Evolutionary conservation across 2,797 vertebrate species (phyloP), one percentile per base, ranked within the genome.

Genomic region (Diceros bicornis): DNA sequence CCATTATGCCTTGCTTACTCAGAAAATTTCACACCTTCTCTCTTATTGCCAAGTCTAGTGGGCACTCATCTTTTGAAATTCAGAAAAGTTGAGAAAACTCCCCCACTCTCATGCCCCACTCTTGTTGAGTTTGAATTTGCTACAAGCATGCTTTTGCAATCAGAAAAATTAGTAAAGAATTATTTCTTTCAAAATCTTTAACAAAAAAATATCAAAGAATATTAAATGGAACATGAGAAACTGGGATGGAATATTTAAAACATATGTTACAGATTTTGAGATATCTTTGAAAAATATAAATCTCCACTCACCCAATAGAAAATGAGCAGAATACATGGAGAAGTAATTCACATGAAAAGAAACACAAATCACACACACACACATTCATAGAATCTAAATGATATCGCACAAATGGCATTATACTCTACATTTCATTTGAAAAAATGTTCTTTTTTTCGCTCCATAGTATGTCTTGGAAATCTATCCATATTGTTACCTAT

Each of bases 221-320:
- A 61, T 89, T 74, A 96, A 84, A 74, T 89, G 34, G 52, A 18
- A 50, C n/a, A 25, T 52, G 44, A 79, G 72, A 91, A 89, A 91
- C 32, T 72, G 21, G 7, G 62, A 57, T 62, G 52, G 89, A 79
- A 95, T 79, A 81, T 64, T 84, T n/a, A 57, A 96, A 96, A 86
- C 52, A 91, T 86, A 37, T 64, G 37, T 87, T 91, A 86, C 9
- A 95, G 47, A 94, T 85, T 81, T 88, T 78, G 27, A 96, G 2
- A 71, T 89, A 66, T 78, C 41, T 87, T 91, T 91, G 81, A 87
- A 74, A 87, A 96, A 74, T 71, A 23, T 66, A 93, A 64, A 84
- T 27, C 69, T 92, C 34, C 82, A 59, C 27, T 94, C 23, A 84
- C 20, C 17, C 47, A 82, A 57, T 23, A 57, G 64, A 96, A 95